Conservation (phyloP, 2,888 invertebrate species). For the Drosophila acutilabella region DNA sequence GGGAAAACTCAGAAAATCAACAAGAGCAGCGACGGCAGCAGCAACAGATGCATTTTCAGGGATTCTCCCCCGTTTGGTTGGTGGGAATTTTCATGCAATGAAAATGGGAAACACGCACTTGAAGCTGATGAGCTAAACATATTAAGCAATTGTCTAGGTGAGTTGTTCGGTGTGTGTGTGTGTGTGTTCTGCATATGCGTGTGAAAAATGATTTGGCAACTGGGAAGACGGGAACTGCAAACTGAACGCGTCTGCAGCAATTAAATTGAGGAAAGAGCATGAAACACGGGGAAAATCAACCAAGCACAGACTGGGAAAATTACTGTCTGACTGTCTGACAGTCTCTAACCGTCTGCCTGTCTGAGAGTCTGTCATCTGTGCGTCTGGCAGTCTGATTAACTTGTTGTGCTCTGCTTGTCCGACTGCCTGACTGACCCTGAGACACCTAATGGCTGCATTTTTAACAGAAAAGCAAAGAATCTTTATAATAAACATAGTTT, state of each 20-base stretch:
- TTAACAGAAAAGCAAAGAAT: not conserved
- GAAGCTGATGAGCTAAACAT: slow-evolving; percentile 31
- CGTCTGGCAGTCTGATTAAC: not conserved
- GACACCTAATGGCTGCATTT: slow-evolving; percentile 16
- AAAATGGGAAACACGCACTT: slow-evolving; percentile 62
- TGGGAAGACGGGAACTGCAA: slow-evolving; percentile 27
- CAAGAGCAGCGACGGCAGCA: slow-evolving; percentile 2
- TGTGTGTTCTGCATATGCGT: slow-evolving; percentile 38
- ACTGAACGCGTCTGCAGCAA: slow-evolving; percentile 32
- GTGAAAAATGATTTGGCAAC: slow-evolving; percentile 64
- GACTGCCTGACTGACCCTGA: slow-evolving; percentile 31
- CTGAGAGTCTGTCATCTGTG: slow-evolving; percentile 1
- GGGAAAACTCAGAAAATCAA: slow-evolving; percentile 33
- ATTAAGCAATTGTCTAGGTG: slow-evolving; percentile 33
- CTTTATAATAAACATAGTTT: too few relatives aligned
- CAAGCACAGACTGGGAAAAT: slow-evolving; percentile 35
- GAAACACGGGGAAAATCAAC: slow-evolving; percentile 19
- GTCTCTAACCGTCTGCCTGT: too few relatives aligned
- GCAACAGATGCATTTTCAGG: slow-evolving; percentile 29
- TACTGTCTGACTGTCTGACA: slow-evolving; percentile 1
- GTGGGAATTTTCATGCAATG: slow-evolving; percentile 56
- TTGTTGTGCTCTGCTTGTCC: slow-evolving; percentile 9
- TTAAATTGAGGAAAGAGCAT: slow-evolving; percentile 30
- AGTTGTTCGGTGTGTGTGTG: slow-evolving; percentile 31
- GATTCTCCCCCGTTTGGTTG: slow-evolving; percentile 31